Evolutionary conservation across 2,797 vertebrate species (phyloP).

Genomic region (Hafferia zeledoni): DNA sequence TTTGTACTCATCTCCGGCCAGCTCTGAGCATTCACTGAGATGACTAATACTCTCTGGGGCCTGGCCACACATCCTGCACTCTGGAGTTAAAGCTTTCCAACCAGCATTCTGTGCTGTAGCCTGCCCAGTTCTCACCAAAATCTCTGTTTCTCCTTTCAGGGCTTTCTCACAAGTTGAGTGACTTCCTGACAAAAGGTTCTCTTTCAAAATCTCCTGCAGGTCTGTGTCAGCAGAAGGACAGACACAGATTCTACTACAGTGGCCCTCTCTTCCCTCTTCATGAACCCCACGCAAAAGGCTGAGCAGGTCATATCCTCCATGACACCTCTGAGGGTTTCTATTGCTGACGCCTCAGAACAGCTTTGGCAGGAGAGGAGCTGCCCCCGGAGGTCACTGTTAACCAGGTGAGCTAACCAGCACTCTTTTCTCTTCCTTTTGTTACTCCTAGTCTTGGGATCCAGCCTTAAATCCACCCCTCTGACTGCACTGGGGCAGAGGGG

Average conservation of each 20-base stretch:
- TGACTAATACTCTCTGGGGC: conserved; percentile 49
- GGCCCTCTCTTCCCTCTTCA: not conserved
- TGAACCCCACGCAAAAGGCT: not conserved
- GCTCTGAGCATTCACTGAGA: conserved; percentile 16
- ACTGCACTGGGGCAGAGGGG: not conserved
- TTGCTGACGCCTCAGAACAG: not conserved
- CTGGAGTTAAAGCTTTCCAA: not conserved
- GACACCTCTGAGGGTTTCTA: not conserved
- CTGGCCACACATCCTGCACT: conserved; percentile 39
- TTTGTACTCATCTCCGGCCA: conserved; percentile 35
- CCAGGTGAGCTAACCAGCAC: not conserved
- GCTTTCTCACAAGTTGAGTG: not conserved
- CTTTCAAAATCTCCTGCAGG: not conserved
- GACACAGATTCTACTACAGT: not conserved
- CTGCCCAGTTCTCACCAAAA: not conserved
- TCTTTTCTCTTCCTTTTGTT: not conserved
- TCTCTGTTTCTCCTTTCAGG: not conserved
- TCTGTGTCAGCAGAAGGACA: not conserved
- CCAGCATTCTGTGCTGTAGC: not conserved
- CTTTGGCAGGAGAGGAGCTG: not conserved
- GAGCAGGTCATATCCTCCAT: not conserved
- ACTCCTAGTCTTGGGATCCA: not conserved
- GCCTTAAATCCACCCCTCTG: not conserved
- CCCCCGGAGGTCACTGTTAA: fast-evolving
- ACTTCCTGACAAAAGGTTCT: not conserved